A percentile compares a stretch with the other conserved stretches of the same genome.
Evolutionary conservation across 2,888 invertebrate genomes (phyloP).

Genomic region (Eupsilia transversa): DNA sequence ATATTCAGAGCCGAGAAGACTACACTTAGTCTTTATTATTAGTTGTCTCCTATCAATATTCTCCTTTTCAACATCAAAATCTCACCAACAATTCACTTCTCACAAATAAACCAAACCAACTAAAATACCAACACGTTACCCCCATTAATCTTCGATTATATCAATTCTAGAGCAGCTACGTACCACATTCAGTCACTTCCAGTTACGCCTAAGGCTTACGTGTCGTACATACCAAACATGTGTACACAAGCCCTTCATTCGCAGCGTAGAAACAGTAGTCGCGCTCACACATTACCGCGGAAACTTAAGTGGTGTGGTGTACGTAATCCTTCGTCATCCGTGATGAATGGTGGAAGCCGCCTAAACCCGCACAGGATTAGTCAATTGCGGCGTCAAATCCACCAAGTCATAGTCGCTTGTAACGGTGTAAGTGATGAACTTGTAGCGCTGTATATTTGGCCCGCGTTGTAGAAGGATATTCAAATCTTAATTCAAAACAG

Average conservation of each 20-base stretch:
- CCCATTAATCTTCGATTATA: constrained; percentile 41
- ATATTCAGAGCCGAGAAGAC: not conserved
- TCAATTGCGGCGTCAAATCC: constrained; percentile 74
- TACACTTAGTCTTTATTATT: too few relatives aligned
- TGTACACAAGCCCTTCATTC: constrained; percentile 43
- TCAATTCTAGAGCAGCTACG: constrained; percentile 36
- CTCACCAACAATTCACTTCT: not conserved
- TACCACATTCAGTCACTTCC: constrained; percentile 43
- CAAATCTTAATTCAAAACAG: too few relatives aligned
- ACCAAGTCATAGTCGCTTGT: constrained; percentile 70
- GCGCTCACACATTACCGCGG: constrained; percentile 52
- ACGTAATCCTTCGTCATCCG: constrained; percentile 70
- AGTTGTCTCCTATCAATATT: not conserved
- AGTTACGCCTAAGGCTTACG: constrained; percentile 36
- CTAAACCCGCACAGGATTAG: constrained; percentile 73
- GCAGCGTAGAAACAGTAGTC: constrained; percentile 44
- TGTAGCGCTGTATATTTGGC: constrained; percentile 1
- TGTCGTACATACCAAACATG: constrained; percentile 46
- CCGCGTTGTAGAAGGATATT: not conserved
- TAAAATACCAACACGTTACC: constrained; percentile 18
- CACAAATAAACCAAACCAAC: constrained; percentile 11
- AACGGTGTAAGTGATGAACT: constrained; percentile 54
- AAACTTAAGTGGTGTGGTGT: constrained; percentile 64
- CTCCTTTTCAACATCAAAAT: not conserved
- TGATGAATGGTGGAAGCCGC: constrained; percentile 75